These are phyloP conservation scores for Mola mola DNA, from an alignment of 2,113 vertebrate species.

Conservation along the genomic window DNA sequence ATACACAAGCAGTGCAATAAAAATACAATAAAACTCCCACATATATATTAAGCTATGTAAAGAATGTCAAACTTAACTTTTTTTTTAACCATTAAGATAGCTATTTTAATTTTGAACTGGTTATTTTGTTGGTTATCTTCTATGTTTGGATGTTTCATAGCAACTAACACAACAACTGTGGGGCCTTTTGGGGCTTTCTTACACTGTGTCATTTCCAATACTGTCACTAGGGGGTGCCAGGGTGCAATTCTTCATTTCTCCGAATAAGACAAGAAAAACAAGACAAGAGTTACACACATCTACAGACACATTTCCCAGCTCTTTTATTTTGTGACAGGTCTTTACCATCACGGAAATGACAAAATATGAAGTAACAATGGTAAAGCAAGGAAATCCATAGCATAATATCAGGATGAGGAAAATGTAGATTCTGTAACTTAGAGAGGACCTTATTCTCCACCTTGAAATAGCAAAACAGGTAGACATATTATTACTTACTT, in stretches of 20 bases:
- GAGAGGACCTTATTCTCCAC: conserved; percentile 61
- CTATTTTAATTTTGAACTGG: no score
- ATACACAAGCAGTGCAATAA: background rate
- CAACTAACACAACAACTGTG: background rate
- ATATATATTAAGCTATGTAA: no score
- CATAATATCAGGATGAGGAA: conserved; percentile 55
- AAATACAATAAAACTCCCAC: no score
- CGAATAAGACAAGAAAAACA: background rate
- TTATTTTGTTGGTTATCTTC: no score
- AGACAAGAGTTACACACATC: background rate
- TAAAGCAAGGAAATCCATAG: conserved; percentile 54
- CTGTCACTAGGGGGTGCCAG: conserved; percentile 4
- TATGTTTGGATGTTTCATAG: no score
- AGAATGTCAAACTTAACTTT: no score
- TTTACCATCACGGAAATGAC: conserved; percentile 62
- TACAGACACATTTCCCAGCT: no score
- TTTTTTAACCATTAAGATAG: no score
- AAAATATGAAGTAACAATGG: conserved; percentile 58
- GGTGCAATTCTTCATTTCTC: background rate
- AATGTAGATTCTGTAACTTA: conserved; percentile 54
- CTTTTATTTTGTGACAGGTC: no score
- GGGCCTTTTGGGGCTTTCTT: no score
- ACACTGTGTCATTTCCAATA: background rate
- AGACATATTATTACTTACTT: no score
- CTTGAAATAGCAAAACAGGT: conserved; percentile 36